A percentile compares a stretch with the other conserved stretches of the same genome.
These are phyloP conservation scores for Theonella swinhoei DNA, from an alignment of 37 sponge, comb jelly and placozoan species.

Conservation along the genomic window DNA sequence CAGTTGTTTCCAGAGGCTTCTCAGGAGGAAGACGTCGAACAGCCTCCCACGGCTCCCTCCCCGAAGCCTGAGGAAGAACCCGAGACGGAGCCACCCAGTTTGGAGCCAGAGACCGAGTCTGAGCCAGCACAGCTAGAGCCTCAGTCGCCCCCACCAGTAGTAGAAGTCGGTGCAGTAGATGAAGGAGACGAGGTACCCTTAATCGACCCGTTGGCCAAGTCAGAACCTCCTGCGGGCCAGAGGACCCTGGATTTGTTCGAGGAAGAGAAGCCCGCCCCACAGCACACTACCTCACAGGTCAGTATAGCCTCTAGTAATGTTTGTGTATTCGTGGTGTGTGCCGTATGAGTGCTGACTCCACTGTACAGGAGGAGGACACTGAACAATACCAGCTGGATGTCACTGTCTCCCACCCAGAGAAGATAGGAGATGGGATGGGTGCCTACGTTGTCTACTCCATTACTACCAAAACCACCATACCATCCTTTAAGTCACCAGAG, in stretches of 20 bases:
- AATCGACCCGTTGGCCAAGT: not conserved
- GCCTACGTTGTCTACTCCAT: conserved; percentile 88
- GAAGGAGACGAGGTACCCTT: not conserved
- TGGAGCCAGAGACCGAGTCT: conserved; percentile 2
- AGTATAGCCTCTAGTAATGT: not conserved
- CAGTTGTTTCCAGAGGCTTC: not conserved
- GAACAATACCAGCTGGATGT: conserved; percentile 74
- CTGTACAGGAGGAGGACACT: conserved; percentile 40
- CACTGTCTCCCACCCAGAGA: conserved; percentile 83
- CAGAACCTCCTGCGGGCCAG: not conserved
- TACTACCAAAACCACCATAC: conserved; percentile 84
- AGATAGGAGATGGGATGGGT: conserved; percentile 94
- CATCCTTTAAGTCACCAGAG: conserved; percentile 81
- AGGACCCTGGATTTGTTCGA: conserved; percentile 36
- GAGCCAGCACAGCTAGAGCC: conserved; percentile 5
- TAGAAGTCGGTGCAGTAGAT: conserved; percentile 6
- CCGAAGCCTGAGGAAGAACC: not conserved
- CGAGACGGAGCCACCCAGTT: not conserved
- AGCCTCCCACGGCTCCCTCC: not conserved
- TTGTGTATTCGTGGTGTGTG: not conserved
- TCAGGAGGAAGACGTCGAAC: not conserved
- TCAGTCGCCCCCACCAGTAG: conserved; percentile 29
- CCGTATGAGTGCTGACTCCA: not conserved
- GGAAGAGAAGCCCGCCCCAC: conserved; percentile 16
- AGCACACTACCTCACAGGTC: not conserved